Evolutionary conservation across 2,888 invertebrate species (phyloP).

Genomic region (Nephrocerus scutellatus): DNA sequence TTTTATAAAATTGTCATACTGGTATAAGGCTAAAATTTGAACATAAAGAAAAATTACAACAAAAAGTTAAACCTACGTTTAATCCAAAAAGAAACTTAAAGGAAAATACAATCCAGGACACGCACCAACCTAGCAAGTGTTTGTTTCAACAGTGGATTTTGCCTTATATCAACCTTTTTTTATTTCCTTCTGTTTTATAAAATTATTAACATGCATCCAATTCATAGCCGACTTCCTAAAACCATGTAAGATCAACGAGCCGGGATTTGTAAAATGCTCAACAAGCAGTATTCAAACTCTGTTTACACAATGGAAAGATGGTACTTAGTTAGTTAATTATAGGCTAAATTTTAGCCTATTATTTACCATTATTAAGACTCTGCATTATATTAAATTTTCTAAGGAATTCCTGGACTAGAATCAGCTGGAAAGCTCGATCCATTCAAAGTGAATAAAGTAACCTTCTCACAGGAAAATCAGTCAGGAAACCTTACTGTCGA

Average conservation of each 20-base stretch:
- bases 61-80: too few relatives aligned
- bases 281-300: slow-evolving; percentile 20
- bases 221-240: slow-evolving; percentile 22
- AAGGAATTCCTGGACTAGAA: slow-evolving; percentile 28
- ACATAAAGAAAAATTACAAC: too few relatives aligned
- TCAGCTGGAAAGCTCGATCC: slow-evolving; percentile 56
- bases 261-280: slow-evolving; percentile 19
- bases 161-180: too few relatives aligned
- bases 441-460: slow-evolving; percentile 55
- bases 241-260: slow-evolving; percentile 17
- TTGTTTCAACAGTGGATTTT: too few relatives aligned
- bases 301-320: slow-evolving; percentile 22
- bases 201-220: too few relatives aligned
- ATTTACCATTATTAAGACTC: not conserved
- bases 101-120: too few relatives aligned
- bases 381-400: not conserved
- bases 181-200: too few relatives aligned
- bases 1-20: too few relatives aligned
- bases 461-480: slow-evolving; percentile 59
- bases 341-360: not conserved
- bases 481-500: slow-evolving; percentile 62
- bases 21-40: too few relatives aligned
- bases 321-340: slow-evolving; percentile 8
- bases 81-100: too few relatives aligned
- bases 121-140: too few relatives aligned